Base-by-base conservation (phyloP, 2,113 vertebrate genomes). In the Athene noctua region DNA sequence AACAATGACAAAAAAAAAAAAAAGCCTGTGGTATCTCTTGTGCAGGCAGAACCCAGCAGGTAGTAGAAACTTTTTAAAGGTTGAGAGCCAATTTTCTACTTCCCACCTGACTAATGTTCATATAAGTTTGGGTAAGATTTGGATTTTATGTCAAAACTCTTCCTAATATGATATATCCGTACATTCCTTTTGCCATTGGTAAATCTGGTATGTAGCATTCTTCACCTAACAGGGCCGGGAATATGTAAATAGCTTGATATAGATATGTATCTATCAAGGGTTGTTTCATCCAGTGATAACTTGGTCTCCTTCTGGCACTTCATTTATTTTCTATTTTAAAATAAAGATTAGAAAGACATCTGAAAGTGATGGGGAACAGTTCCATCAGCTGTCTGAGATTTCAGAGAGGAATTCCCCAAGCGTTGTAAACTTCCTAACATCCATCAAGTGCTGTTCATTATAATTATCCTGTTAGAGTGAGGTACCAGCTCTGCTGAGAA, bases 331-430 rank as follows among this genome's bases (percentile, higher is more conserved):
- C 36, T 3, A 8, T 78, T 74, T 71, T 72, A 59, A 90, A 94
- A 86, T 70, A 80, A 91, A 83, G 57, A 32, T 27, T 71, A 66
- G 32, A 75, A 85, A 95, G 65, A 40, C 36, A 8, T 83, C 92
- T 92, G 58, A 82, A 93, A 96, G 73, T 72, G 61, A 57, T 82
- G 90, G 21, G 42, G 16, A 88, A 46, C 36, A 49, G 38, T 95
- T 94, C 55, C 34, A 57, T 96, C 89, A 94, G 44, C 68, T 94
- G 57, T 86, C 84, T 92, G 81, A 88, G 49, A 75, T 10, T 92
- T 91, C 63, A 78, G 57, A 74, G 52, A 85, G 73, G 70, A 89
- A 96, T 96, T 97, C 82, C 81, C 86, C 62, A 83, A 92, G 70
- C 62, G 21, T 61, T 75, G 1, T 83, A 54, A n/a, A n/a, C 36